Percentiles rank a stretch among this genome's conserved stretches.
These are phyloP conservation scores for Subacronicta megacephala DNA, from an alignment of 2,888 invertebrate genomes.

Conservation along the genomic window DNA sequence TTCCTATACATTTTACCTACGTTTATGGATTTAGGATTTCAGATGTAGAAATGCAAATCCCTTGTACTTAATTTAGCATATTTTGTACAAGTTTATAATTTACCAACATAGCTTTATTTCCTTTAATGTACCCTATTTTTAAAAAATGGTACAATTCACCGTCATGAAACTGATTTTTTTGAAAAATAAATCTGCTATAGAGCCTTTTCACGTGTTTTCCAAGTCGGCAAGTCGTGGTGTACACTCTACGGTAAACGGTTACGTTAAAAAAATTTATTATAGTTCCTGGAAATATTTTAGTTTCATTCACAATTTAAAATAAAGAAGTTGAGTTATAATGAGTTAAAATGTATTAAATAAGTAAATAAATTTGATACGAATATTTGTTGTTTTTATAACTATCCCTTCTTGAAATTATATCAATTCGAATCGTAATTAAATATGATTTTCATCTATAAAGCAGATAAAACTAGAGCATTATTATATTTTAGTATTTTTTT, in stretches of 20 bases:
- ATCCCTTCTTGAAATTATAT: too few relatives aligned
- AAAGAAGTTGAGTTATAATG: too few relatives aligned
- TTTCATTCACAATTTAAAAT: slow-evolving; percentile 1
- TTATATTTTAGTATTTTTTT: too few relatives aligned
- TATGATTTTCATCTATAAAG: too few relatives aligned
- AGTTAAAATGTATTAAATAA: slow-evolving; percentile 39
- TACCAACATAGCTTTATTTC: neutral
- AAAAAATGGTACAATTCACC: neutral
- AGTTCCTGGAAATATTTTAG: slow-evolving; percentile 24
- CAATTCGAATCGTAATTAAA: too few relatives aligned
- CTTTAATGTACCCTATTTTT: too few relatives aligned
- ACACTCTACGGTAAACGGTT: too few relatives aligned
- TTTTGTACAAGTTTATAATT: neutral
- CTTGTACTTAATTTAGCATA: neutral
- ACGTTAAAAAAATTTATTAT: slow-evolving; percentile 67
- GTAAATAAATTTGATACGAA: slow-evolving; percentile 34
- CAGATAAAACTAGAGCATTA: too few relatives aligned
- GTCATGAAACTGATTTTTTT: too few relatives aligned
- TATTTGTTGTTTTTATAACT: slow-evolving; percentile 8
- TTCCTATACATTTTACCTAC: neutral
- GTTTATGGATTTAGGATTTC: neutral
- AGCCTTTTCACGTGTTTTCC: too few relatives aligned
- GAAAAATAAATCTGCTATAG: too few relatives aligned
- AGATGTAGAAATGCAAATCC: neutral
- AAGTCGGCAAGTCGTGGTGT: too few relatives aligned